Base-by-base conservation (phyloP, 2,888 invertebrate genomes). In the Acleris laterana region DNA sequence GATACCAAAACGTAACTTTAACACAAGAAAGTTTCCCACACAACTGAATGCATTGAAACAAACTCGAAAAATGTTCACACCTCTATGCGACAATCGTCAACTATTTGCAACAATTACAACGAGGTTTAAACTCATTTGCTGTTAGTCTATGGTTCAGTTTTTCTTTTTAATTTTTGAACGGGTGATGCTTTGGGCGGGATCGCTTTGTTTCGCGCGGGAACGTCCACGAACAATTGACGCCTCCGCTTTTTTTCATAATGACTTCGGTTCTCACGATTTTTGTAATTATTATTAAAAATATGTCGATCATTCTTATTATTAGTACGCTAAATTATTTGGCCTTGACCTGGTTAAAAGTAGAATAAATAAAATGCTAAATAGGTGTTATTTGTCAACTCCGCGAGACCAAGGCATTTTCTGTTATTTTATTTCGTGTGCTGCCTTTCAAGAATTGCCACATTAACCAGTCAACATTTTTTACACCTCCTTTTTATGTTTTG, bases 211-310 rank as follows among this genome's bases (percentile, higher is more conserved):
- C 28, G 66, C 66, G 66, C 62, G 56, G 62, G 62, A 66, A 62
- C 61, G 28, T 38, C 22, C 52, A 20, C 17, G 44, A 22, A 65
- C 66, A 66, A 66, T 38, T 57, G 38, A 51, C 66, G 66, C 66
- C 66, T 66, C 57, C 66, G 51, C 61, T 57, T 66, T 65, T 65
- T 65, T 62, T 62, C 32, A 16, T 66, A 62, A 66, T 66, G 50
- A 66, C 66, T 51, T 57, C 20, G 48, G 55, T 66, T 66, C 66
- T 48, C 66, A 66, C 62, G 66, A 38, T 50, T 63, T 56, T 38
- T 44, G 5, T 42, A 48, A 48, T 60, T 59, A 53, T 50, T 61
- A 55, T 60, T 42, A 52, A 50, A 48, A 19, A 46, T 46, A 28
- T 53, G 13, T 6, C 16, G 9, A 25, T 51, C 17, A 19, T 44